Conservation (phyloP, 2,797 vertebrate species). For the Limosa lapponica region DNA sequence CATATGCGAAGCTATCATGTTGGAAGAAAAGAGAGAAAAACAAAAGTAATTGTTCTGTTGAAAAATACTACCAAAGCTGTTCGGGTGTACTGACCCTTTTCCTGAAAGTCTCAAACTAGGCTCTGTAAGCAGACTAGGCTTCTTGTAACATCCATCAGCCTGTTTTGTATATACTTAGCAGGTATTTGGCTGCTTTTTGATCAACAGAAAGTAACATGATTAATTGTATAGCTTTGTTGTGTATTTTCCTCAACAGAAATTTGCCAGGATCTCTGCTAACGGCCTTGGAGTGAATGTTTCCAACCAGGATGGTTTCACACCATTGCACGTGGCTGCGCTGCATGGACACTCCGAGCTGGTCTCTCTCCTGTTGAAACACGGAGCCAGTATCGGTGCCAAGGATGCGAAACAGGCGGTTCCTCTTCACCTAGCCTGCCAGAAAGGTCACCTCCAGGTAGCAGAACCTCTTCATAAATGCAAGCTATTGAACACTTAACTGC, state of each 20-base stretch:
- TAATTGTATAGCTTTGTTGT: neutral
- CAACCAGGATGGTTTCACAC: conserved; percentile 83
- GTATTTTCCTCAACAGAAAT: conserved; percentile 65
- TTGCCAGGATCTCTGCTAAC: conserved; percentile 76
- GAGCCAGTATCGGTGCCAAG: conserved; percentile 82
- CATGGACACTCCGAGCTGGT: conserved; percentile 84
- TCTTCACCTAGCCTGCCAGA: conserved; percentile 92
- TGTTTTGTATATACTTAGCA: neutral
- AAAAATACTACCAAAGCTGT: neutral
- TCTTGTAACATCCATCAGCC: neutral
- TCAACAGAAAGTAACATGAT: neutral
- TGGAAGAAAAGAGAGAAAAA: neutral
- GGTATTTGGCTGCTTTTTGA: neutral
- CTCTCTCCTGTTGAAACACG: conserved; percentile 83
- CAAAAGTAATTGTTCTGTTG: neutral
- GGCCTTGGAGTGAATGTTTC: conserved; percentile 87
- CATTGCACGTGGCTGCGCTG: conserved; percentile 88
- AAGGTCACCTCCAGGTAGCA: conserved; percentile 86
- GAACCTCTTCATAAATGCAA: neutral
- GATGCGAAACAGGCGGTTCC: conserved; percentile 83
- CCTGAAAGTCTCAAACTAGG: neutral
- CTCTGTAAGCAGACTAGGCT: neutral
- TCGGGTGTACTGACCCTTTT: neutral
- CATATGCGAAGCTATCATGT: neutral
- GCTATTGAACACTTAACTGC: neutral